A percentile compares a stretch with the other conserved stretches of the same genome.
phyloP scores from a whole-genome alignment of 2,888 invertebrate genomes.

The Andrena trimmerana region DNA sequence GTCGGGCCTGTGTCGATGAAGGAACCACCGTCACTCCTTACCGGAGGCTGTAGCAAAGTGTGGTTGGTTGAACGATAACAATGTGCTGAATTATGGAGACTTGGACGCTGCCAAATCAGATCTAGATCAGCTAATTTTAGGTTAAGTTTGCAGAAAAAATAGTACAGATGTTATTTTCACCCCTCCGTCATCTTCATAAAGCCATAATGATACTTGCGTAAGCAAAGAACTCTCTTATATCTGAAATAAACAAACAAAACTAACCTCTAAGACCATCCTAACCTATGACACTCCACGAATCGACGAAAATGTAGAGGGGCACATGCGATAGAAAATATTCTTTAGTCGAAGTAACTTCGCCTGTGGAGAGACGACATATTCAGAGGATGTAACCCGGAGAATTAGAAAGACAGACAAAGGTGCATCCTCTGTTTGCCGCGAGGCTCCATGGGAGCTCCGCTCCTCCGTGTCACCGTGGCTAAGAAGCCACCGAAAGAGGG shows the following conservation, averaged over 20 bases:
- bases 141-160: too few relatives aligned
- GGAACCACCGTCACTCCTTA: background rate
- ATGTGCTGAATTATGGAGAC: too few relatives aligned
- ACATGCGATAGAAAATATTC: slow-evolving; percentile 20
- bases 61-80: too few relatives aligned
- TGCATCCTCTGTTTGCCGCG: slow-evolving; percentile 46
- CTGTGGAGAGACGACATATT: slow-evolving; percentile 19
- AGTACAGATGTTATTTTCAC: too few relatives aligned
- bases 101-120: too few relatives aligned
- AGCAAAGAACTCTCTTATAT: background rate
- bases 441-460: slow-evolving; percentile 20
- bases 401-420: slow-evolving; percentile 56
- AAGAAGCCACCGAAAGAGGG: slow-evolving; percentile 27
- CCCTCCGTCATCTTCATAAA: background rate
- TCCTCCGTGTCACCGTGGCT: slow-evolving; percentile 31
- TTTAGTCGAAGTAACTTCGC: background rate
- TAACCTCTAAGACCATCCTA: background rate
- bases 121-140: too few relatives aligned
- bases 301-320: background rate
- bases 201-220: background rate
- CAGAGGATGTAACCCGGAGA: slow-evolving; percentile 39
- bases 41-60: background rate
- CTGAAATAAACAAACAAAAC: background rate
- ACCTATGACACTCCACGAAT: background rate
- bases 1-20: background rate